Conservation (phyloP, 92 coral and sea anemone genomes). For the Phenganax marumi region DNA sequence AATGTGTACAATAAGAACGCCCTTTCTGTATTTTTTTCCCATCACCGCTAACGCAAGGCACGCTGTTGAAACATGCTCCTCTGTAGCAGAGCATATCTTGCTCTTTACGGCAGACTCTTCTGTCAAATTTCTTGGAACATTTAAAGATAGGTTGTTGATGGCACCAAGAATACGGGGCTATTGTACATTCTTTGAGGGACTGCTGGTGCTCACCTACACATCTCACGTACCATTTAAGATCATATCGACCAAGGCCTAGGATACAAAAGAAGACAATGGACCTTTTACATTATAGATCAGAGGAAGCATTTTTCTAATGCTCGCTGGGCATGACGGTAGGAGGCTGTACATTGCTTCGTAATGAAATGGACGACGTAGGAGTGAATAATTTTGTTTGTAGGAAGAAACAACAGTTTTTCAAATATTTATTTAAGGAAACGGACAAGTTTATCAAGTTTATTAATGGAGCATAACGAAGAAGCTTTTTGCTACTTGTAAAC, state of each 20-base stretch:
- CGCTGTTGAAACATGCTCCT: not conserved
- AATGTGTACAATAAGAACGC: conserved; percentile 68
- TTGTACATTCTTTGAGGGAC: not conserved
- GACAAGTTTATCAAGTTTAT: too few relatives aligned
- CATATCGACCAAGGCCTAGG: not conserved
- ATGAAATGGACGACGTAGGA: too few relatives aligned
- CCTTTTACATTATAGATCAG: too few relatives aligned
- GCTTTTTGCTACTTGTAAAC: too few relatives aligned
- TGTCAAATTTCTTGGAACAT: conserved; percentile 30
- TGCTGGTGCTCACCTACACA: conserved; percentile 1
- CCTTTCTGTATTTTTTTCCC: conserved; percentile 8
- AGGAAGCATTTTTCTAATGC: too few relatives aligned
- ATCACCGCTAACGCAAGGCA: conserved; percentile 24
- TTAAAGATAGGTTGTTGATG: not conserved
- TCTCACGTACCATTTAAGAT: not conserved
- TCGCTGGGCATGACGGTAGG: too few relatives aligned
- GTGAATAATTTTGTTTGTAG: too few relatives aligned
- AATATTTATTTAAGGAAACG: too few relatives aligned
- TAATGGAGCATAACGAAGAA: too few relatives aligned
- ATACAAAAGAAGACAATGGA: too few relatives aligned
- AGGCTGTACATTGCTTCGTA: too few relatives aligned
- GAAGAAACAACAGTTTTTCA: too few relatives aligned
- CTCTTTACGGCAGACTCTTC: conserved; percentile 18
- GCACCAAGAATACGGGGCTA: not conserved
- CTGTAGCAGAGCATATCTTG: not conserved